Base-by-base conservation (phyloP, 1,140 invertebrate species). In the Camponotus vicinus region DNA sequence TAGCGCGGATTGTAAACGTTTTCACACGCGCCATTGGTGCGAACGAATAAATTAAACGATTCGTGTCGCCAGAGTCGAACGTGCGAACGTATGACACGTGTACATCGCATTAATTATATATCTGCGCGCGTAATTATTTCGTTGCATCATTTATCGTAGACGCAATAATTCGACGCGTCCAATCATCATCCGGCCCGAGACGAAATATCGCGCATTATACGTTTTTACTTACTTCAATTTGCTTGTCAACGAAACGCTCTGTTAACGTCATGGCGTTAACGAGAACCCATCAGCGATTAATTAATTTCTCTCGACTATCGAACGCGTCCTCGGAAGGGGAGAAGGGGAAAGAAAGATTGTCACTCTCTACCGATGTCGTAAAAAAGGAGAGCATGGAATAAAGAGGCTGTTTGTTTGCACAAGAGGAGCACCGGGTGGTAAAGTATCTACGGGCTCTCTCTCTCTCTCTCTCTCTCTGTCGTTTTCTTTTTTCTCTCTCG, bases 391-490 rank as follows among this genome's bases (percentile, higher is more conserved):
- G n/a, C 40, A n/a, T 4, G 40, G 73, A 78, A 78, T 64, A 76
- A 85, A 85, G 73, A 85, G 63, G 59, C 61, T 83, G 77, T 86
- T 82, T 82, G 85, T 86, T 86, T 82, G 66, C 64, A 70, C 66
- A 63, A 82, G 85, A 70, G 42, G 37, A 86, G 64, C 55, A 59
- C 42, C 34, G 34, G 63, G 32, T 61, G 70, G 61, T 64, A 86
- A 87, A 87, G 70, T 70, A 83, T 86, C 87, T 55, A 63, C 27
- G 21, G 34, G 37, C 45, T 40, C 13, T 21, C 27, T 40, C 64
- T 40, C 21, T 18, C 40, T 45, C 15, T 61, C 70, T 32, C 67
- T 8, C 7, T 45, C 3, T 69, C 66, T 42, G n/a, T 78, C 34
- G 21, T 57, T 45, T 27, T 69, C 2, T 69, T 40, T 7, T 15